These are phyloP conservation scores for Elephas maximus DNA, from an alignment of 2,113 vertebrate species.

Conservation along the genomic window DNA sequence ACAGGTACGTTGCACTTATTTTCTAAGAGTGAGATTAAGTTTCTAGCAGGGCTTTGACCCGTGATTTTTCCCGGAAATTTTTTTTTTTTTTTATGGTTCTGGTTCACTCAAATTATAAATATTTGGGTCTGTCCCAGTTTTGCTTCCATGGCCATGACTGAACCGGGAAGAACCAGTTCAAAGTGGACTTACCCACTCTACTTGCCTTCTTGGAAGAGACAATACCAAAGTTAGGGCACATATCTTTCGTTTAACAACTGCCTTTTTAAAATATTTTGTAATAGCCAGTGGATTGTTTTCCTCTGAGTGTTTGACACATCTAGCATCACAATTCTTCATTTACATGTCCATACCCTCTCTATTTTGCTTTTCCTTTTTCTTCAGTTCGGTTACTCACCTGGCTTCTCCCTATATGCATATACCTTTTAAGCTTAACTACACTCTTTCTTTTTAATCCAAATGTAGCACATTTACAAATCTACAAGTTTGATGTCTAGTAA, in stretches of 20 bases:
- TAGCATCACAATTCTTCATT: neutral
- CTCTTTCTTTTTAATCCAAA: neutral
- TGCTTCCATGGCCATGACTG: too few relatives aligned
- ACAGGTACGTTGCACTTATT: too few relatives aligned
- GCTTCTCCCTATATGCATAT: neutral
- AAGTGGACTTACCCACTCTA: neutral
- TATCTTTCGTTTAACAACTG: slow-evolving; percentile 54
- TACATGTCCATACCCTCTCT: neutral
- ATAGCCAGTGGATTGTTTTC: slow-evolving; percentile 3
- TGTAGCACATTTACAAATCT: neutral
- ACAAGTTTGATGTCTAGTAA: neutral
- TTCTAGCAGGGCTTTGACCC: too few relatives aligned
- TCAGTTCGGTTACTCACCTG: neutral
- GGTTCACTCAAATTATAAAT: too few relatives aligned
- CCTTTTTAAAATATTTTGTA: neutral
- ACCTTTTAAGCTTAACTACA: slow-evolving; percentile 8
- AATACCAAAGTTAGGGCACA: neutral
- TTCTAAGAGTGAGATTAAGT: too few relatives aligned
- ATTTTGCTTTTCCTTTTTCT: slow-evolving; percentile 7
- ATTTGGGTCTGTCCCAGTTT: too few relatives aligned
- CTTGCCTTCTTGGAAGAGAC: neutral
- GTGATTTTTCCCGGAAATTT: too few relatives aligned
- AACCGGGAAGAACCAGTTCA: too few relatives aligned
- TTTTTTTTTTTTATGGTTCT: too few relatives aligned
- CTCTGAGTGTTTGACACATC: neutral